Evolutionary conservation across 53 echinoderm and acorn worm species (phyloP).

Genomic region (Pentamera pediparva): DNA sequence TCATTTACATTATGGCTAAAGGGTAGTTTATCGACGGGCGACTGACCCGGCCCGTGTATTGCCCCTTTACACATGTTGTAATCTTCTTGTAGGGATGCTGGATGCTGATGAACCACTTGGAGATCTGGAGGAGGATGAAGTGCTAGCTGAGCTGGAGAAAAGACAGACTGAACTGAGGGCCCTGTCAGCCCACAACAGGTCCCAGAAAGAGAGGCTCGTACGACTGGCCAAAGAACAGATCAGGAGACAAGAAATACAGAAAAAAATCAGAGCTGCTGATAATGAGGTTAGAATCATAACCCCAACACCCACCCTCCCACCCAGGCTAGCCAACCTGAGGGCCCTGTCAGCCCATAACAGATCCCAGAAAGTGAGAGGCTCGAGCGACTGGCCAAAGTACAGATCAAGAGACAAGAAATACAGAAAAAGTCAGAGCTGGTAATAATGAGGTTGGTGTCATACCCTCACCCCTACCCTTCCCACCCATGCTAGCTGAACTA

Average conservation of each 20-base stretch:
- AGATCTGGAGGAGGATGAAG: constrained; percentile 76
- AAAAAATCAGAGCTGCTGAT: constrained; percentile 84
- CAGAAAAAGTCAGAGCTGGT: background rate
- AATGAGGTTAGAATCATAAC: constrained; percentile 62
- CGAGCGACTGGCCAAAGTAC: constrained; percentile 77
- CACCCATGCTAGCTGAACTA: constrained; percentile 82
- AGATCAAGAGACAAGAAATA: constrained; percentile 66
- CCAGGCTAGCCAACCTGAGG: constrained; percentile 79
- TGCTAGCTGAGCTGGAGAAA: constrained; percentile 80
- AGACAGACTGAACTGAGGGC: constrained; percentile 88
- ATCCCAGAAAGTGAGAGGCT: constrained; percentile 78
- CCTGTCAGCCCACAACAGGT: constrained; percentile 83
- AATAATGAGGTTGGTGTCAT: background rate
- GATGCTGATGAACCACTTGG: constrained; percentile 83
- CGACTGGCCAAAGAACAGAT: constrained; percentile 85
- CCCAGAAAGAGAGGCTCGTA: constrained; percentile 78
- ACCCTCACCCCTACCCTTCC: no score
- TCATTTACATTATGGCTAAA: no score
- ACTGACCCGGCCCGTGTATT: no score
- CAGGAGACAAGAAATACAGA: constrained; percentile 80
- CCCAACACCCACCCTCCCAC: no score
- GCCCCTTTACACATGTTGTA: no score
- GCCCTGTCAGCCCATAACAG: constrained; percentile 93
- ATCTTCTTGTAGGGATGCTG: constrained; percentile 55
- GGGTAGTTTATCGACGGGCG: no score